A percentile compares a stretch with the other conserved stretches of the same genome.
Evolutionary conservation across 2,113 vertebrate species (phyloP).

Genomic region (Laterallus jamaicensis): DNA sequence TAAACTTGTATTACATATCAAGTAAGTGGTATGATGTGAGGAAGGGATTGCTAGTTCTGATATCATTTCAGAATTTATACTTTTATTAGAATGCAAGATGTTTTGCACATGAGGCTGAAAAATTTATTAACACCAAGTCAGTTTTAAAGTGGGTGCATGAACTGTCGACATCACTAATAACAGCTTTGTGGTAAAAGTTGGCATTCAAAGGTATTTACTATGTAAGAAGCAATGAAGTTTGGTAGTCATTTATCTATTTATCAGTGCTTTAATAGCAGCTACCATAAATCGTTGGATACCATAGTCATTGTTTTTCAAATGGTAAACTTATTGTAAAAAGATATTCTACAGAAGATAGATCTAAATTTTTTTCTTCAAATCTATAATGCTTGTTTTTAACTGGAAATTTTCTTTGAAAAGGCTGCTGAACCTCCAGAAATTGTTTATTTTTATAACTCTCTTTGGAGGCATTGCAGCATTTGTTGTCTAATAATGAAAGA

Average conservation of each 20-base stretch:
- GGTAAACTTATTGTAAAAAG: slow-evolving; percentile 78
- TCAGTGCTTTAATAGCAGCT: slow-evolving; percentile 79
- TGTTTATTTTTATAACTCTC: slow-evolving; percentile 81
- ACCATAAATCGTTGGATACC: slow-evolving; percentile 72
- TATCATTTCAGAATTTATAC: slow-evolving; percentile 78
- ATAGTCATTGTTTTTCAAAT: slow-evolving; percentile 76
- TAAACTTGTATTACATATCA: slow-evolving; percentile 77
- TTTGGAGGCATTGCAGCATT: slow-evolving; percentile 74
- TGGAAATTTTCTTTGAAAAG: slow-evolving; percentile 79
- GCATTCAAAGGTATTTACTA: slow-evolving; percentile 85
- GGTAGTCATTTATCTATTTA: slow-evolving; percentile 75
- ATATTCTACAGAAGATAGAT: slow-evolving; percentile 78
- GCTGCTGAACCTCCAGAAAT: slow-evolving; percentile 77
- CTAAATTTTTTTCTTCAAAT: slow-evolving; percentile 75
- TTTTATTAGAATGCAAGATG: slow-evolving; percentile 82
- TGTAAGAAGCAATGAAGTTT: slow-evolving; percentile 79
- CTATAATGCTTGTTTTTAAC: slow-evolving; percentile 81
- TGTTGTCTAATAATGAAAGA: slow-evolving; percentile 72
- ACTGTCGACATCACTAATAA: slow-evolving; percentile 73
- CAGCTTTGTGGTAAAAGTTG: slow-evolving; percentile 77
- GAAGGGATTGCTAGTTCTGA: slow-evolving; percentile 69
- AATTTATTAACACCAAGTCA: slow-evolving; percentile 52
- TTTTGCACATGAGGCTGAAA: slow-evolving; percentile 81
- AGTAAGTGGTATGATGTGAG: slow-evolving; percentile 72
- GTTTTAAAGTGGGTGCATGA: slow-evolving; percentile 68